Evolutionary conservation across 2,113 vertebrate species (phyloP).

Genomic region (Gnathonemus echidnorhynchus): DNA sequence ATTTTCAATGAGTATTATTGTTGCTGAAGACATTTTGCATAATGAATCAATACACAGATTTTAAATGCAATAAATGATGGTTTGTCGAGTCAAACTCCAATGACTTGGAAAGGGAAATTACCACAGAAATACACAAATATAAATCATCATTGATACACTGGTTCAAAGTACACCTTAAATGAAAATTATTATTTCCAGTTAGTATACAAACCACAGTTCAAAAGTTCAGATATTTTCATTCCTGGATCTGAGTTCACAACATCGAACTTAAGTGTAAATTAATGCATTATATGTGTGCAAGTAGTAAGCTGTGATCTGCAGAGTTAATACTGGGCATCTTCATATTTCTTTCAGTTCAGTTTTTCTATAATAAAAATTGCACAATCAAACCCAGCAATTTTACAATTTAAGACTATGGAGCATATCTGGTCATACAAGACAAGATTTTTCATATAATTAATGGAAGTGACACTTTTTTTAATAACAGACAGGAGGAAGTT

Average conservation of each 20-base stretch:
- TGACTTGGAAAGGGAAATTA: background rate
- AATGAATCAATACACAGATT: background rate
- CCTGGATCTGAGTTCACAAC: background rate
- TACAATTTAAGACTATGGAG: background rate
- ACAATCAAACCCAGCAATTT: background rate
- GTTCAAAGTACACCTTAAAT: background rate
- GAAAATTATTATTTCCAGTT: background rate
- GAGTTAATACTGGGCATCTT: background rate
- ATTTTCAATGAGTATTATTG: slow-evolving; percentile 27
- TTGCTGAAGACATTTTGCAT: background rate
- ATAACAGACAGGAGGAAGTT: background rate
- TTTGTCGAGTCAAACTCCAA: slow-evolving; percentile 7
- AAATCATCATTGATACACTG: background rate
- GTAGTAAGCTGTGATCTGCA: background rate
- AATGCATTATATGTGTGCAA: background rate
- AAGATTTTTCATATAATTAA: background rate
- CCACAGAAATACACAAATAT: background rate
- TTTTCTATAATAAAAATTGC: background rate
- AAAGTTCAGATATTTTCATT: background rate
- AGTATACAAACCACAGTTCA: background rate
- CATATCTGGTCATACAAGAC: background rate
- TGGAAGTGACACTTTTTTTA: background rate
- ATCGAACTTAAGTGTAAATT: background rate
- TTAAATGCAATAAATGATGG: slow-evolving; percentile 11
- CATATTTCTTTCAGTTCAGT: background rate